Base-by-base conservation (phyloP, 2,888 invertebrate species). In the Criorhina ranunculi region DNA sequence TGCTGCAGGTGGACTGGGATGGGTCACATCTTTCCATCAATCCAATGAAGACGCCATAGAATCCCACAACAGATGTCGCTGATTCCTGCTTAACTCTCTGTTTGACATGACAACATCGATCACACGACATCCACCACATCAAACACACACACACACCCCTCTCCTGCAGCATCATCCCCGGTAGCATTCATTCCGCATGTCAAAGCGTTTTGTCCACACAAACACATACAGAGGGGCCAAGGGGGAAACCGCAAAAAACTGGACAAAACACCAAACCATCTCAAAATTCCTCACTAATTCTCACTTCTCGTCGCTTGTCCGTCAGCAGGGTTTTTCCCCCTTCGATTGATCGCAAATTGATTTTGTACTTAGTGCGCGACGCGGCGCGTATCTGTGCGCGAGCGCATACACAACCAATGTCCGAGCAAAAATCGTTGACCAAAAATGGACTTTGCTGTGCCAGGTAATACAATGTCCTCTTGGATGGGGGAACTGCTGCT, bases 271-370 rank as follows among this genome's bases (percentile, higher is more conserved):
- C 79, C 59, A 79, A 83, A 73, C 79, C 80, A 80, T 85, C 75
- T 80, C 49, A 85, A 76, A 85, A 85, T 85, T 85, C 85, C 85
- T 85, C 53, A 75, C 85, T 85, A 85, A 85, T 85, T 85, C 85
- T 85, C 85, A 85, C 85, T 85, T 85, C 85, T 37, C 75, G 67
- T 42, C 67, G 60, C 49, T 69, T 57, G 70, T 77, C 78, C 78
- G 66, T 35, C 29, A 29, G 67, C 29, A 17, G 42, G 33, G 69
- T 75, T 67, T 60, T 35, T 44, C 4, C 19, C 60, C 19, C 46
- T 51, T 75, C 85, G 85, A 85, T 85, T 80, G 85, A 85, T 85
- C 85, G 85, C 85, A 85, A 80, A 85, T 85, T 85, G 85, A 85
- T 85, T 85, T 80, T 64, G 85, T 80, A 85, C 85, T 80, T 83